Evolutionary conservation across 2,888 invertebrate genomes (phyloP).

Genomic region (Drosophila cognata): DNA sequence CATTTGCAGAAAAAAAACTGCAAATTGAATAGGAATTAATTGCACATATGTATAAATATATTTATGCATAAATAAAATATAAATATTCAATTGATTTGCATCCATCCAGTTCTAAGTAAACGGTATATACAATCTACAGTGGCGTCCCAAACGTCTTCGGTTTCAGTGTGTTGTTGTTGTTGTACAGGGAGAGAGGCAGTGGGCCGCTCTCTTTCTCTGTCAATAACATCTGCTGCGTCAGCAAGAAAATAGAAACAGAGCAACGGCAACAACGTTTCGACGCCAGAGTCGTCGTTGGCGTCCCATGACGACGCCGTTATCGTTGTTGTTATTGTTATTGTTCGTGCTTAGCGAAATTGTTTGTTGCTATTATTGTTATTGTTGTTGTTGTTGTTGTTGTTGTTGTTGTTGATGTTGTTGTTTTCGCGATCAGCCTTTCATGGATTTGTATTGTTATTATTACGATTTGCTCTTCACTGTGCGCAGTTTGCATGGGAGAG

Average conservation of each 20-base stretch:
- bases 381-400: slow-evolving; percentile 17
- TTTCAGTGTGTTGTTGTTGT: slow-evolving; percentile 17
- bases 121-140: slow-evolving; percentile 32
- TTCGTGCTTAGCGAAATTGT: slow-evolving; percentile 42
- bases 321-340: slow-evolving; percentile 20
- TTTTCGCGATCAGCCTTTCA: slow-evolving; percentile 44
- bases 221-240: slow-evolving; percentile 68
- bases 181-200: slow-evolving; percentile 2
- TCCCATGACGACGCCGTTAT: slow-evolving; percentile 47
- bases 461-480: slow-evolving; percentile 13
- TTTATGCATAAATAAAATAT: no score
- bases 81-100: slow-evolving; percentile 47
- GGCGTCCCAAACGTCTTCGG: slow-evolving; percentile 26
- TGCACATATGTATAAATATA: not conserved
- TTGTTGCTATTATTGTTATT: slow-evolving; percentile 11
- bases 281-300: slow-evolving; percentile 43
- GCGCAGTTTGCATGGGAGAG: slow-evolving; percentile 11
- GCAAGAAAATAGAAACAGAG: slow-evolving; percentile 70
- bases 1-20: slow-evolving; percentile 26
- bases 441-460: slow-evolving; percentile 41
- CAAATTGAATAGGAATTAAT: slow-evolving; percentile 15
- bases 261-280: slow-evolving; percentile 10
- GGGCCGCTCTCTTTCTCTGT: slow-evolving; percentile 16
- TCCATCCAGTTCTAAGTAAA: slow-evolving; percentile 24
- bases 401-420: slow-evolving; percentile 18